These are phyloP conservation scores for Macrosoma leucophasiata DNA, from an alignment of 2,888 invertebrate genomes.

Conservation along the genomic window DNA sequence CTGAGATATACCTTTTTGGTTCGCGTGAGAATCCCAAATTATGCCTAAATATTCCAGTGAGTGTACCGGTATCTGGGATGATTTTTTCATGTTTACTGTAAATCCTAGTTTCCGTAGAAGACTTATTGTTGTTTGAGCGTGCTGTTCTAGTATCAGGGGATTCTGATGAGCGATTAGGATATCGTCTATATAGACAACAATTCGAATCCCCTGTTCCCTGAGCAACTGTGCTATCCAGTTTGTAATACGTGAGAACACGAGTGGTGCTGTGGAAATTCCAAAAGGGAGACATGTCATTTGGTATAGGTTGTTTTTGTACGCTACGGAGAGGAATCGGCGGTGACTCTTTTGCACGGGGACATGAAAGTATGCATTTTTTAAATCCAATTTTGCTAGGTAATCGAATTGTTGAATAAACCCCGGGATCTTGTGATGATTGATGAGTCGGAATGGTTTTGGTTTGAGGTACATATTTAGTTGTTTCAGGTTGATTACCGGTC, in stretches of 20 bases:
- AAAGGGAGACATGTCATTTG: conserved; percentile 32
- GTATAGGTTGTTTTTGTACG: conserved; percentile 19
- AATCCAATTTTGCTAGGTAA: conserved; percentile 27
- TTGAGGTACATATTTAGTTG: conserved; percentile 23
- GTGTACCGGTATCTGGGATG: conserved; percentile 12
- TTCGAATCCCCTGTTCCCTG: not conserved
- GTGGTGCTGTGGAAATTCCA: conserved; percentile 27
- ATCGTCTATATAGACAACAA: not conserved
- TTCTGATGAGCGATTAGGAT: conserved; percentile 11
- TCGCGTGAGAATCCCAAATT: conserved; percentile 19
- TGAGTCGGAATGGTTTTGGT: conserved; percentile 21
- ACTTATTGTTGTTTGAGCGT: conserved; percentile 9
- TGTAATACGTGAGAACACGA: not conserved
- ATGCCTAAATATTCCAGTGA: conserved; percentile 19
- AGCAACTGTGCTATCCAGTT: not conserved
- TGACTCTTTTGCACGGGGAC: conserved; percentile 18
- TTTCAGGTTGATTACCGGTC: conserved; percentile 28
- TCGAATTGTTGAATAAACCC: conserved; percentile 27
- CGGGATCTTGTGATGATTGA: conserved; percentile 24
- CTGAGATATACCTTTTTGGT: conserved; percentile 17
- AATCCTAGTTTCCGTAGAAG: conserved; percentile 15
- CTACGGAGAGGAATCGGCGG: conserved; percentile 24
- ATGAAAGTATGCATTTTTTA: conserved; percentile 27
- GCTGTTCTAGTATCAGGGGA: conserved; percentile 4
- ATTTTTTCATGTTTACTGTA: conserved; percentile 20